Percentiles rank a stretch among this genome's conserved stretches.
These are phyloP conservation scores for Catostomus latipinnis DNA, from an alignment of 2,797 vertebrate species.

Conservation along the genomic window DNA sequence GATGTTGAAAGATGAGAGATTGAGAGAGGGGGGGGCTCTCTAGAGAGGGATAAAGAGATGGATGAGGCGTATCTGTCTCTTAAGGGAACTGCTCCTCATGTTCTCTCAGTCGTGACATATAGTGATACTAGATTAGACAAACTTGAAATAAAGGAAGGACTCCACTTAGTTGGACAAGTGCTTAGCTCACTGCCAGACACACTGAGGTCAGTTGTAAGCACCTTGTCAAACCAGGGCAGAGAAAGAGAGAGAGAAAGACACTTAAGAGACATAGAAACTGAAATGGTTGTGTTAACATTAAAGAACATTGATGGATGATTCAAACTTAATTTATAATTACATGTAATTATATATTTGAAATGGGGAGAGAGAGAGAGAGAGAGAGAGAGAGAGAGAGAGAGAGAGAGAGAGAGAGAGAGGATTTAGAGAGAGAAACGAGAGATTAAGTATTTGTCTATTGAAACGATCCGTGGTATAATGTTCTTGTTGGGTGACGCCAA, in stretches of 20 bases:
- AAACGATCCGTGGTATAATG: too few species aligned
- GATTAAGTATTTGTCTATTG: too few species aligned
- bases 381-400: too few species aligned
- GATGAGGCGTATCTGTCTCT: constrained; percentile 29
- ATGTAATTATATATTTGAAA: too few species aligned
- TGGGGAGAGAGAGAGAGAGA: too few species aligned
- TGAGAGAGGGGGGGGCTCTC: background rate
- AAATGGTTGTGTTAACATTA: background rate
- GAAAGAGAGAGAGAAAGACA: background rate
- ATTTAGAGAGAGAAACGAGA: too few species aligned
- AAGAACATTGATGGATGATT: too few species aligned
- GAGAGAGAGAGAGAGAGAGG: too few species aligned
- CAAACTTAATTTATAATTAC: too few species aligned
- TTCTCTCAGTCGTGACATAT: constrained; percentile 34
- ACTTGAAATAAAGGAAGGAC: constrained; percentile 40
- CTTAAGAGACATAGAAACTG: background rate
- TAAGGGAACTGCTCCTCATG: constrained; percentile 33
- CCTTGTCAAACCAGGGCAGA: background rate
- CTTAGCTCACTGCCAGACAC: constrained; percentile 21
- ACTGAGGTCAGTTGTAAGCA: constrained; percentile 1
- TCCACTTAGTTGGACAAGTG: constrained; percentile 15
- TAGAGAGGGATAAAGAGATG: constrained; percentile 40
- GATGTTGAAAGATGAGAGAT: background rate
- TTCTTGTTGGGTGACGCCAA: too few species aligned
- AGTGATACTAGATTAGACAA: constrained; percentile 33